Conservation (phyloP, 2,888 invertebrate genomes). For the Himalopsyche anomala region DNA sequence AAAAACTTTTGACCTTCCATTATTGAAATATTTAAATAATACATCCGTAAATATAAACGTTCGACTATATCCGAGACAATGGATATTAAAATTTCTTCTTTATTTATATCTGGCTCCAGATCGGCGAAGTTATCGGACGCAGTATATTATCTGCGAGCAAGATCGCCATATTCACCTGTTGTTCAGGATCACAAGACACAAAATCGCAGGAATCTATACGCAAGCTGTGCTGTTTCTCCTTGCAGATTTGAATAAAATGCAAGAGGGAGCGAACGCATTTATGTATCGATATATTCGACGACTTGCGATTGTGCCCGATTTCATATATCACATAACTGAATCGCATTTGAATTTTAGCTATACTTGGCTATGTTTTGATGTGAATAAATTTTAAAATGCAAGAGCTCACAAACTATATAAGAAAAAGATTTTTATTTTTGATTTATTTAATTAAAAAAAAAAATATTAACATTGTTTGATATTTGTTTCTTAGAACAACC, state of each 20-base stretch:
- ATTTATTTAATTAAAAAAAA: too few species aligned
- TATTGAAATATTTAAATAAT: too few species aligned
- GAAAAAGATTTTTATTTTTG: too few species aligned
- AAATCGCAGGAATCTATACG: constrained; percentile 52
- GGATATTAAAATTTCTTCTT: constrained; percentile 17
- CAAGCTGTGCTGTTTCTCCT: constrained; percentile 46
- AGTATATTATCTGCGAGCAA: constrained; percentile 26
- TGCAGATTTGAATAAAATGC: constrained; percentile 62
- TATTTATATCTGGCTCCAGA: constrained; percentile 22
- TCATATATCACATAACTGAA: constrained; percentile 63
- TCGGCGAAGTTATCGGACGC: constrained; percentile 6
- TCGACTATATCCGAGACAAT: not conserved
- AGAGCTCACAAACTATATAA: not conserved
- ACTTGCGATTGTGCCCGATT: constrained; percentile 59
- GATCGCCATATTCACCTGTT: constrained; percentile 48
- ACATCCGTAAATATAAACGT: not conserved
- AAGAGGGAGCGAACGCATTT: constrained; percentile 47
- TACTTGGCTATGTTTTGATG: not conserved
- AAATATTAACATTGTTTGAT: too few species aligned
- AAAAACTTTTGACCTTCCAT: too few species aligned
- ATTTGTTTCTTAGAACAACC: too few species aligned
- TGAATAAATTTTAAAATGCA: not conserved
- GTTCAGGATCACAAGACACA: constrained; percentile 5
- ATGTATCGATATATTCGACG: constrained; percentile 56
- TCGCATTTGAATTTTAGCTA: constrained; percentile 61